phyloP scores from a whole-genome alignment of 1,140 invertebrate genomes.

The Lanistes nyassanus region DNA sequence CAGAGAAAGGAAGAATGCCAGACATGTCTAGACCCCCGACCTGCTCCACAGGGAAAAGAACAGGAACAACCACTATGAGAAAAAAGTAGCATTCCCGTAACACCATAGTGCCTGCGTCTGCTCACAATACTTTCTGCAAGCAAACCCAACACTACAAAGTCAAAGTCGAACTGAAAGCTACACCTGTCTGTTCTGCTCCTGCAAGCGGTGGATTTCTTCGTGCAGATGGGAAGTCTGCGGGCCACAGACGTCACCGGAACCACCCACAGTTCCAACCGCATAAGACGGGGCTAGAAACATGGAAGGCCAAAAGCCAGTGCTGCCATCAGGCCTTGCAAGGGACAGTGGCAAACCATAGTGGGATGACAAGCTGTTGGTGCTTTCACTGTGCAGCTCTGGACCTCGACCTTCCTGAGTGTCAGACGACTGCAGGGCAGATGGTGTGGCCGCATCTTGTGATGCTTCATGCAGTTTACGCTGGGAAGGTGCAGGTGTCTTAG shows the following conservation, averaged over 20 bases:
- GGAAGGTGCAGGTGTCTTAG: no score
- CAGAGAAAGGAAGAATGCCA: no score
- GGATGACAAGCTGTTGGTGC: conserved; percentile 16
- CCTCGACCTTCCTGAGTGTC: no score
- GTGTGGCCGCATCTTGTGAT: no score
- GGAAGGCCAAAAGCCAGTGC: not conserved
- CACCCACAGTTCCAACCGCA: not conserved
- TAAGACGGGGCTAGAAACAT: not conserved
- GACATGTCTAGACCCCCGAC: no score
- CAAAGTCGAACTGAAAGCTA: not conserved
- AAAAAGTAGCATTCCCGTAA: no score
- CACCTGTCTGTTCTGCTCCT: conserved; percentile 11
- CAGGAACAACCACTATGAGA: no score
- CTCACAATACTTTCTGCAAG: not conserved
- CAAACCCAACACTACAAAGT: not conserved
- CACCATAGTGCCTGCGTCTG: not conserved
- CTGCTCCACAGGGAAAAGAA: no score
- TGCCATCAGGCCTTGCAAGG: not conserved
- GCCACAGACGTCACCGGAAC: not conserved
- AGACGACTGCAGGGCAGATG: no score
- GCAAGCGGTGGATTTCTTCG: conserved; percentile 5
- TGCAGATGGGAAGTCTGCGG: not conserved
- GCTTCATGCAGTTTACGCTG: no score
- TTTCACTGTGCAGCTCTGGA: not conserved
- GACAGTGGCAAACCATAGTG: not conserved